phyloP scores from a whole-genome alignment of 2,113 vertebrate genomes.

The Pelvicachromis taeniatus region DNA sequence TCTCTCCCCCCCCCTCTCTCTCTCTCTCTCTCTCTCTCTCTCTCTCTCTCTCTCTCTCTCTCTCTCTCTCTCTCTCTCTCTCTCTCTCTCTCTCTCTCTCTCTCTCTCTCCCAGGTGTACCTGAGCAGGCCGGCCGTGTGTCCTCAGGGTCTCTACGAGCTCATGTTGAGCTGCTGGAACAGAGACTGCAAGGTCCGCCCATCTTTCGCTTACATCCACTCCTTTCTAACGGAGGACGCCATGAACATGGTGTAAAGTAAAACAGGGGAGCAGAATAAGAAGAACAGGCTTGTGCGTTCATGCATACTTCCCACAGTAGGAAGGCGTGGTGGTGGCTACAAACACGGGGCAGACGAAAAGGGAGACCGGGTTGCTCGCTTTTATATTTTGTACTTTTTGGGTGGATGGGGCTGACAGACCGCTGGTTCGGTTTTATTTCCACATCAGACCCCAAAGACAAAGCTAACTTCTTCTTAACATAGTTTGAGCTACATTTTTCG shows the following conservation, averaged over 20 bases:
- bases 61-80: too few species aligned
- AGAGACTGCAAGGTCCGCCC: constrained; percentile 88
- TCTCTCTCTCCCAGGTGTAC: constrained; percentile 73
- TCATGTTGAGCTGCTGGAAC: constrained; percentile 91
- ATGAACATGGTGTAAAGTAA: constrained; percentile 81
- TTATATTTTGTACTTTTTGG: constrained; percentile 50
- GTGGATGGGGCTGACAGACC: constrained; percentile 54
- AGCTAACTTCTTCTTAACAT: constrained; percentile 3
- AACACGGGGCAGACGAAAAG: background rate
- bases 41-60: too few species aligned
- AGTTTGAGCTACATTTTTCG: constrained; percentile 5
- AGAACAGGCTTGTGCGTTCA: background rate
- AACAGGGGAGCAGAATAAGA: background rate
- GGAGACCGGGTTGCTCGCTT: constrained; percentile 45
- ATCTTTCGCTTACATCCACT: constrained; percentile 81
- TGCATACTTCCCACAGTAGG: background rate
- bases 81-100: background rate
- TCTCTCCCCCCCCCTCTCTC: too few species aligned
- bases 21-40: too few species aligned
- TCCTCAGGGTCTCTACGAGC: constrained; percentile 84
- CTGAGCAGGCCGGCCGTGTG: constrained; percentile 81
- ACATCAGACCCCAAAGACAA: constrained; percentile 31
- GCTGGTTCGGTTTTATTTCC: constrained; percentile 72
- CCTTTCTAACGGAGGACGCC: constrained; percentile 83
- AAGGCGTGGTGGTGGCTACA: constrained; percentile 19